Evolutionary conservation across 2,888 invertebrate species (phyloP), one percentile per base, ranked within the genome.

Genomic region (Monopis laevigella): DNA sequence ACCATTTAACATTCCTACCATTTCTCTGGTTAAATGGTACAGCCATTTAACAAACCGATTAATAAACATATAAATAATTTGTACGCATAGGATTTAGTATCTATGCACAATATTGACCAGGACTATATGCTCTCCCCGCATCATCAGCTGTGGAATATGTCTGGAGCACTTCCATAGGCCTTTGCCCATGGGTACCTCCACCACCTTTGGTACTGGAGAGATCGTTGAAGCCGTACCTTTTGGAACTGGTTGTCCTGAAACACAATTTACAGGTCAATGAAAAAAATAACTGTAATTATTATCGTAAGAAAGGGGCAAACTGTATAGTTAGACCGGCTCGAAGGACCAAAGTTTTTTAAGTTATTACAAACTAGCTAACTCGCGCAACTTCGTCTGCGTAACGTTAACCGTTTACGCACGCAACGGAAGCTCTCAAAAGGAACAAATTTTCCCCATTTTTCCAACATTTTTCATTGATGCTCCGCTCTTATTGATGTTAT

Each of bases 101-200:
- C 62, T 58, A 41, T 65, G 59, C 3, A 69, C 58, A 1, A 78
- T 51, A 39, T 69, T 72, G 42, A 89, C 71, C 39, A 87, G 57
- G 19, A 86, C 89, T 28, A 93, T 80, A 55, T 93, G 90, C 57
- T 92, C 92, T 0, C 93, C 93, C 32, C 92, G 82, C 41, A 92
- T 68, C 65, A 92, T 55, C 53, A 92, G 53, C 65, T 90, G 89
- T 0, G 86, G 82, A 12, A 91, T 65, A 51, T 85, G 81, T 28
- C 92, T 81, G 26, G 83, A 83, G 64, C 90, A 87, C 59, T 87
- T 84, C 62, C 88, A 88, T 39, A 82, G 62, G 45, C 87, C 88
- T 34, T 84, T 82, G 38, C 86, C 83, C 1, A 84, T 54, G 45
- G 84, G 82, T 40, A 82, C 83, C 45, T 87, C 82, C 11, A 72